These are phyloP conservation scores for Lasioglossum calceatum DNA, from an alignment of 2,888 invertebrate genomes.

Conservation along the genomic window DNA sequence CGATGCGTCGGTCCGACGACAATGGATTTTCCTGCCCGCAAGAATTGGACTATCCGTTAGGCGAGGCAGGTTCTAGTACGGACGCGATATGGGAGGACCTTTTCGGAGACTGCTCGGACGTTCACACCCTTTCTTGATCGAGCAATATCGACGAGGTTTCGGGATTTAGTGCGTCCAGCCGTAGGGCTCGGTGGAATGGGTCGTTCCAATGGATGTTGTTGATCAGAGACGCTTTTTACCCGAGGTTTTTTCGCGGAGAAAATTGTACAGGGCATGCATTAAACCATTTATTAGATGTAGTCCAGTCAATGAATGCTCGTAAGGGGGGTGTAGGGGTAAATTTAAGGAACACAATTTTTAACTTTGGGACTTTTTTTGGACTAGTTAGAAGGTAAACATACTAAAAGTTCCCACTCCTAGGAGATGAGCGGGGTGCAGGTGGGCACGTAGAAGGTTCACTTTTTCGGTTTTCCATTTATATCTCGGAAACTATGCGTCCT, in stretches of 20 bases:
- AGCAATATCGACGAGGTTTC: background rate
- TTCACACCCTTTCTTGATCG: constrained; percentile 6
- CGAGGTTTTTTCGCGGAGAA: background rate
- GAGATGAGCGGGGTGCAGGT: no score
- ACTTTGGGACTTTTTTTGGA: no score
- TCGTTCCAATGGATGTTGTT: background rate
- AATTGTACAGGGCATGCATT: background rate
- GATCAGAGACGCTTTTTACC: background rate
- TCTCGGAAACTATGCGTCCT: no score
- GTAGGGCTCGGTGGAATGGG: background rate
- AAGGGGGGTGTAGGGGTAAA: no score
- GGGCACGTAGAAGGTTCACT: no score
- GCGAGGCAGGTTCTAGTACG: background rate
- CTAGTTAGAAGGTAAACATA: no score
- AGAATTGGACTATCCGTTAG: background rate
- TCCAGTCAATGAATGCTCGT: no score
- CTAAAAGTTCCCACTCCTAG: no score
- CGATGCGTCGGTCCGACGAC: constrained; percentile 6
- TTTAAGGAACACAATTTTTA: no score
- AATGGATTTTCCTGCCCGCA: constrained; percentile 1
- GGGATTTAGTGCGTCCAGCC: background rate
- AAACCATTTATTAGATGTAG: no score
- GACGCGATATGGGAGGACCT: constrained; percentile 4
- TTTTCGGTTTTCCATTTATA: no score
- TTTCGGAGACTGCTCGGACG: background rate